Percentiles rank a stretch among this genome's conserved stretches.
phyloP scores from a whole-genome alignment of 1,140 invertebrate species.

The Sipha flava region DNA sequence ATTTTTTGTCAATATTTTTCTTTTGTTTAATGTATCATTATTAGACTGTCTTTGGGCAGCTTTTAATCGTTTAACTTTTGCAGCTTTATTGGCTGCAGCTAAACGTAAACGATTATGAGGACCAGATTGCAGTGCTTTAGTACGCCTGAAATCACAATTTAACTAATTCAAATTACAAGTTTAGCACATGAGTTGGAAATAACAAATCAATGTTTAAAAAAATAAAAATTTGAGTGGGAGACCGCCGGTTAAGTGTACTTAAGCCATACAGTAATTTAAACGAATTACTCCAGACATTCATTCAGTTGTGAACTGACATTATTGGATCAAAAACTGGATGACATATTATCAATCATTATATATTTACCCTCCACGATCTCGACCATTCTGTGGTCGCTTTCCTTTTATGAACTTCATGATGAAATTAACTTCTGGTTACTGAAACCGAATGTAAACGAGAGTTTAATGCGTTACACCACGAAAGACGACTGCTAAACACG shows the following conservation, averaged over 20 bases:
- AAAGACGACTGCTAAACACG: not conserved
- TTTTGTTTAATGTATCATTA: not conserved
- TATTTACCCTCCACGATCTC: not conserved
- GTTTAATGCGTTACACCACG: no score
- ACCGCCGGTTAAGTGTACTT: no score
- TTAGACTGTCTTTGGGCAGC: not conserved
- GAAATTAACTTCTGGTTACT: not conserved
- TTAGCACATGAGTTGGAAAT: no score
- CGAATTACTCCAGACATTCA: not conserved
- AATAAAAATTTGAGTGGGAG: no score
- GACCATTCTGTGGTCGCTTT: slow-evolving; percentile 11
- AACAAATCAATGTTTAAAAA: no score
- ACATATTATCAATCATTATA: no score
- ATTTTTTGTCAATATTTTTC: not conserved
- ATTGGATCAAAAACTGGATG: no score
- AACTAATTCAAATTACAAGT: not conserved
- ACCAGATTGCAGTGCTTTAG: not conserved
- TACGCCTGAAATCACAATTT: not conserved
- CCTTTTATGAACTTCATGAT: slow-evolving; percentile 25
- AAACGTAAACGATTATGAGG: slow-evolving; percentile 2
- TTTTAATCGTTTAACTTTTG: not conserved
- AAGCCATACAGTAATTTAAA: no score
- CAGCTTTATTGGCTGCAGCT: not conserved
- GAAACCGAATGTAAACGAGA: not conserved
- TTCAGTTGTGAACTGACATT: not conserved